phyloP scores from a whole-genome alignment of 2,888 invertebrate species.

The Pyrgus malvae region DNA sequence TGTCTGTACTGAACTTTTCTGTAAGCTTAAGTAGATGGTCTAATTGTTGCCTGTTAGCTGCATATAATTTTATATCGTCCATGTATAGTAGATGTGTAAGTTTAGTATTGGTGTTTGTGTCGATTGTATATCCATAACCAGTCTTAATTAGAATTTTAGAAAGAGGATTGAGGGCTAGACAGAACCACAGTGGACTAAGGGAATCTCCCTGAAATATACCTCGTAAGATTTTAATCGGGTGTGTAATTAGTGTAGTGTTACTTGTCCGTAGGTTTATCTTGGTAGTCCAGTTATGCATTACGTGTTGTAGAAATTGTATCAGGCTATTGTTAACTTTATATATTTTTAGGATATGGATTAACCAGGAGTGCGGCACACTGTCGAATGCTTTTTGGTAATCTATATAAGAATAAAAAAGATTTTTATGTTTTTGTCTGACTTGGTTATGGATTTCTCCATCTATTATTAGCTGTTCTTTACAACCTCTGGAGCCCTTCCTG shows the following conservation, averaged over 20 bases:
- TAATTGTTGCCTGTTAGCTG: slow-evolving; percentile 20
- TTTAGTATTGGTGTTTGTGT: background rate
- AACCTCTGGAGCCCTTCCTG: background rate
- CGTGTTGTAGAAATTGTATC: slow-evolving; percentile 7
- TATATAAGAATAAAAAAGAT: too few species aligned
- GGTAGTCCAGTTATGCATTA: slow-evolving; percentile 8
- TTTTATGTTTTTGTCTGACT: background rate
- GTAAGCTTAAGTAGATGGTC: slow-evolving; percentile 7
- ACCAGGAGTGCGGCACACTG: too few species aligned
- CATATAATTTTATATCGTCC: background rate
- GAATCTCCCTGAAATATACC: slow-evolving; percentile 26
- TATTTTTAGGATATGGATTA: background rate
- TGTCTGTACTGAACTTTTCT: slow-evolving; percentile 3
- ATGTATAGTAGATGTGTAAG: background rate
- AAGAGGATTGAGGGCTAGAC: too few species aligned
- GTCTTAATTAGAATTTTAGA: slow-evolving; percentile 6
- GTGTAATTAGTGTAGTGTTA: background rate
- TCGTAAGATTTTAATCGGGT: background rate
- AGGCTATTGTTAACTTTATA: background rate
- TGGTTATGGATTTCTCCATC: background rate
- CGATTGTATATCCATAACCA: background rate
- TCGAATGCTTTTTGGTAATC: too few species aligned
- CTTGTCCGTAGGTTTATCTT: background rate
- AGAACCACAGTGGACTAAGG: too few species aligned
- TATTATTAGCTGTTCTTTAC: slow-evolving; percentile 6